Evolutionary conservation across 2,113 vertebrate genomes (phyloP).

Genomic region (Egretta garzetta): DNA sequence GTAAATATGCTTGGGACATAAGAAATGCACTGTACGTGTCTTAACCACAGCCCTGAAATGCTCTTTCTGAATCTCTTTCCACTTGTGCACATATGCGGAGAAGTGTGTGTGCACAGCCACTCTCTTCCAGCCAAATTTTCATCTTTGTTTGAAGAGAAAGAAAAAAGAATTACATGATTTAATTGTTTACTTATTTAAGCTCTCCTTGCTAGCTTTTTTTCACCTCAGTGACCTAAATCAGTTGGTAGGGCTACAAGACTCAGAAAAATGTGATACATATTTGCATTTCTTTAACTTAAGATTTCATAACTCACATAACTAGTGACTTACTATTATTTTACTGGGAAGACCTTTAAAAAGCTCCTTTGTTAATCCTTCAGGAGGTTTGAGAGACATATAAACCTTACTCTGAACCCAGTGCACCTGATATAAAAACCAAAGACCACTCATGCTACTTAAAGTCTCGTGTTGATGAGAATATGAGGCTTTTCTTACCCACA

Average conservation of each 20-base stretch:
- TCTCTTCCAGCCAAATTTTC: neutral
- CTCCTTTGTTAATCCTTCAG: neutral
- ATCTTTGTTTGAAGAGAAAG: neutral
- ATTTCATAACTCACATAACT: neutral
- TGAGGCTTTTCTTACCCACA: neutral
- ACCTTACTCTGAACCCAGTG: neutral
- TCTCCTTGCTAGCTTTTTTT: neutral
- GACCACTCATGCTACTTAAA: neutral
- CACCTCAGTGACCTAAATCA: neutral
- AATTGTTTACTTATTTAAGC: constrained; percentile 16
- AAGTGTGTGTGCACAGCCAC: neutral
- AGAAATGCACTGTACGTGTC: neutral
- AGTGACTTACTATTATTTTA: neutral
- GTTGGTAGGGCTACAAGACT: neutral
- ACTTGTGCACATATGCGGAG: neutral
- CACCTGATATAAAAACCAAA: neutral
- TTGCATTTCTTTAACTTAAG: neutral
- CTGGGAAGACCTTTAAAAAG: neutral
- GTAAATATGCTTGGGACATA: neutral
- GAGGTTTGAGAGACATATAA: neutral
- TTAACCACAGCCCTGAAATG: neutral
- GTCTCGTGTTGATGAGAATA: neutral
- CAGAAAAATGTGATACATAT: neutral
- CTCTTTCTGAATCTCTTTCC: neutral
- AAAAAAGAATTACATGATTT: neutral